Base-by-base conservation (phyloP, 2,113 vertebrate genomes). In the Ictidomys tridecemlineatus region DNA sequence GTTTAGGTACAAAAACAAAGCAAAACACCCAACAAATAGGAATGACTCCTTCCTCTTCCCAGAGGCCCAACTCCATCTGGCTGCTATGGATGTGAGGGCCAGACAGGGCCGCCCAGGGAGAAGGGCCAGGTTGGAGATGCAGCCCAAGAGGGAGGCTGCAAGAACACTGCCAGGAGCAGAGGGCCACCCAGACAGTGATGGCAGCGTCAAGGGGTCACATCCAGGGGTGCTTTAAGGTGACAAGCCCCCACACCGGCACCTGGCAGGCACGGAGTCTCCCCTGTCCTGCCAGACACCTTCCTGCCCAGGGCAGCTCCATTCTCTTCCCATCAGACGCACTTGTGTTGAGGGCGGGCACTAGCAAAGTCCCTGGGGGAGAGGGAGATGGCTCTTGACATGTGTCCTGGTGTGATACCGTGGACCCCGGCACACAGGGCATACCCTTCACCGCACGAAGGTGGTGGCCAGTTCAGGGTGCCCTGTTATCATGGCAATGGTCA, bases 101-200 rank as follows among this genome's bases (percentile, higher is more conserved):
- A 37, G 91, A 56, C 14, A 53, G 32, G 51, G 45, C 18, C 39
- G 34, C 20, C 0, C 17, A 11, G 10, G 32, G 22, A 73, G 45
- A 20, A 20, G 16, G 34, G 13, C 30, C n/a, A 10, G 53, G 86
- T 7, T 42, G 51, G 34, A 61, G 85, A 34, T 45, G 72, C 42
- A 73, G 72, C 48, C 53, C 53, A 2, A 0, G 22, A 45, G 0
- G 39, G 26, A 74, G 37, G 80, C 28, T 28, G 32, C 8, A 1
- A 6, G 48, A 45, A 61, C 0, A 2, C 3, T 0, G 7, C 5
- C 0, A 16, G 65, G 42, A 39, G 48, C 1, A 0, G 5, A 1
- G 9, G 24, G 82, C 58, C 16, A 12, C 20, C 20, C 48, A 8
- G 42, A 45, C 42, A 45, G 28, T 1, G 45, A 22, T 28, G 42